These are phyloP conservation scores for Agraylea sexmaculata DNA, from an alignment of 1,140 invertebrate species.

Conservation along the genomic window DNA sequence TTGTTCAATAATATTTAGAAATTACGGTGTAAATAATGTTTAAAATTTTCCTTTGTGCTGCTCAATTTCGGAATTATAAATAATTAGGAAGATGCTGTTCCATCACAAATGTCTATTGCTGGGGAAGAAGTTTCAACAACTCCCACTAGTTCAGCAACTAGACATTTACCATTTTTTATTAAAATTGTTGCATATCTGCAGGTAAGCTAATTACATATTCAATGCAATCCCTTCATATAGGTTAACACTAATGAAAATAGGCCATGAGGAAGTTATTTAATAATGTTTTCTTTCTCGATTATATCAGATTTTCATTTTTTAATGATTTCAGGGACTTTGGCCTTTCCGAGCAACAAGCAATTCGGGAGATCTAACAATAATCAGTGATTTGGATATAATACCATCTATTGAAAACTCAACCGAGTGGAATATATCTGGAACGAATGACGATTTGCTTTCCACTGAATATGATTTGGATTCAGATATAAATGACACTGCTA, in stretches of 20 bases:
- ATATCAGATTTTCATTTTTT: constrained; percentile 14
- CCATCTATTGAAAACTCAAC: constrained; percentile 10
- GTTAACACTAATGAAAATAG: no score
- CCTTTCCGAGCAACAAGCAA: constrained; percentile 57
- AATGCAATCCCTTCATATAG: no score
- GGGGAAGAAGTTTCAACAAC: constrained; percentile 11
- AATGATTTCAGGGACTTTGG: constrained; percentile 52
- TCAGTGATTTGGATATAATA: constrained; percentile 40
- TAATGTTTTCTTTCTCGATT: background rate
- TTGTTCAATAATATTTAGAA: background rate
- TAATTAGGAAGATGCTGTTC: constrained; percentile 17
- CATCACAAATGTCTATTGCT: constrained; percentile 20
- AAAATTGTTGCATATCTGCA: constrained; percentile 19
- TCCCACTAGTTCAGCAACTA: constrained; percentile 14
- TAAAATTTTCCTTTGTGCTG: constrained; percentile 11
- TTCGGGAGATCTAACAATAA: constrained; percentile 28
- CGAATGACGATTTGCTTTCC: no score
- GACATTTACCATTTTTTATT: constrained; percentile 20
- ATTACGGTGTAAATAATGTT: background rate
- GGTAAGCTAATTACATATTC: no score
- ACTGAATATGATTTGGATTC: no score
- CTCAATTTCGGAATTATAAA: constrained; percentile 10
- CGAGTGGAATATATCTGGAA: no score
- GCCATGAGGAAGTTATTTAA: no score
- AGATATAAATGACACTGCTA: no score